These are phyloP conservation scores for Heteronetta atricapilla DNA, from an alignment of 2,113 vertebrate genomes.

Conservation along the genomic window DNA sequence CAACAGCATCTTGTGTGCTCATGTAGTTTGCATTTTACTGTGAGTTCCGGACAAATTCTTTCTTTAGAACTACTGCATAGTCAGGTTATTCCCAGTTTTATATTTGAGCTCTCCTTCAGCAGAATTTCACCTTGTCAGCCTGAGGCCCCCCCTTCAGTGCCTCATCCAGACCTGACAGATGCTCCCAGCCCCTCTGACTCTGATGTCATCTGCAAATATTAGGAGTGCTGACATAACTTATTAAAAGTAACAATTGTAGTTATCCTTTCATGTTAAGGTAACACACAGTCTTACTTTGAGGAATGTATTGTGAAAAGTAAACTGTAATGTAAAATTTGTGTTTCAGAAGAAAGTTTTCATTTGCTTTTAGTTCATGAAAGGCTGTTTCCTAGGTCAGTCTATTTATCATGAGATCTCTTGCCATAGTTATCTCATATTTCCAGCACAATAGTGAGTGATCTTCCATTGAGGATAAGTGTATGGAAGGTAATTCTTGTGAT, in stretches of 20 bases:
- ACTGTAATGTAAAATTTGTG: neutral
- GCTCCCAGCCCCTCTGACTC: neutral
- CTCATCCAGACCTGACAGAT: neutral
- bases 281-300: neutral
- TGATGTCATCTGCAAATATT: constrained; percentile 3
- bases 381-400: neutral
- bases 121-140: neutral
- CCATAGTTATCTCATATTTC: neutral
- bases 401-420: neutral
- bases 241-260: neutral
- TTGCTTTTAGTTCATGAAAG: neutral
- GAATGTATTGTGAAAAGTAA: neutral
- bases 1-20: neutral
- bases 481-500: neutral
- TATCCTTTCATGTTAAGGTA: neutral
- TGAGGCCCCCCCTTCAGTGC: neutral
- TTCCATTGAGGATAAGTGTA: neutral
- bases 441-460: neutral
- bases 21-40: neutral
- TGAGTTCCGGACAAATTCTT: neutral
- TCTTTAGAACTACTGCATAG: neutral
- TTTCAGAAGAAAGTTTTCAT: neutral
- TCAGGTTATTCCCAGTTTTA: neutral
- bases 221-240: neutral
- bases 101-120: neutral